Percentiles rank a stretch among this genome's conserved stretches.
These are phyloP conservation scores for Carabus problematicus DNA, from an alignment of 2,888 invertebrate species.

Conservation along the genomic window DNA sequence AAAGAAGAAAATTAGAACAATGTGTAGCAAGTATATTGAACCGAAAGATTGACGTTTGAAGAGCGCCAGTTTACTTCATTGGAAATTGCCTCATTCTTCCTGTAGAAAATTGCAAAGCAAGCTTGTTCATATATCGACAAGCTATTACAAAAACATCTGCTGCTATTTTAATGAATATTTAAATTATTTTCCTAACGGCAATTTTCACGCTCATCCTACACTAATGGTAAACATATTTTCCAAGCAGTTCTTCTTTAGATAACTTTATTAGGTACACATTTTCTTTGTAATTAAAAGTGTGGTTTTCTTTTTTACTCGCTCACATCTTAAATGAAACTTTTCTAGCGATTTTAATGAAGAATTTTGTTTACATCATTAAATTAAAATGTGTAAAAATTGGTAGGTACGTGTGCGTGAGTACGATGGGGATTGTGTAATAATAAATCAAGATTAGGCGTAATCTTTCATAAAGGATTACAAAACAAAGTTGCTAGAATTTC, in stretches of 20 bases:
- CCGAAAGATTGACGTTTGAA: background rate
- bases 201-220: too few species aligned
- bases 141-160: too few species aligned
- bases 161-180: too few species aligned
- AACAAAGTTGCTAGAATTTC: constrained; percentile 38
- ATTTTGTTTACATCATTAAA: constrained; percentile 42
- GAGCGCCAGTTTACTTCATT: background rate
- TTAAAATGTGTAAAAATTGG: constrained; percentile 9
- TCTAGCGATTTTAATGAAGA: constrained; percentile 31
- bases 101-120: background rate
- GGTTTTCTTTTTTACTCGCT: background rate
- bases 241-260: background rate
- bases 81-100: background rate
- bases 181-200: too few species aligned
- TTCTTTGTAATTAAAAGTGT: constrained; percentile 17
- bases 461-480: constrained; percentile 38
- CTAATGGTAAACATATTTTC: background rate
- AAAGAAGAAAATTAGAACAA: constrained; percentile 7
- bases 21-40: constrained; percentile 10
- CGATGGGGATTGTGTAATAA: constrained; percentile 24
- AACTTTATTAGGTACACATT: background rate
- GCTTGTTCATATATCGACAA: too few species aligned
- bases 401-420: background rate
- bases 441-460: constrained; percentile 41
- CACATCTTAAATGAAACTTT: constrained; percentile 12